Evolutionary conservation across 2,888 invertebrate species (phyloP).

Genomic region (Erebia epiphron): DNA sequence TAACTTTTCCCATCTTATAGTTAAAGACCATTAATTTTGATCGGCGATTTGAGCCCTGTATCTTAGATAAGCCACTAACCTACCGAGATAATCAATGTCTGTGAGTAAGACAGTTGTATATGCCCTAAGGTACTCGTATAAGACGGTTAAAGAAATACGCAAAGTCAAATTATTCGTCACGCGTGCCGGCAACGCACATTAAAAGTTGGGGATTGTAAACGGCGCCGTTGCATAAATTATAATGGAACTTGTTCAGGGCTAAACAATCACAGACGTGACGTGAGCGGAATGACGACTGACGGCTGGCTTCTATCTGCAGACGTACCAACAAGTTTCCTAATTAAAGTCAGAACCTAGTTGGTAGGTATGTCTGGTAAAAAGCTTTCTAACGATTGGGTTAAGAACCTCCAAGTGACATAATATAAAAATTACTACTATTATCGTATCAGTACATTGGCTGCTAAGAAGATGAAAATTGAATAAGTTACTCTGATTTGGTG

Average conservation of each 20-base stretch:
- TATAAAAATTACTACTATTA: too few species aligned
- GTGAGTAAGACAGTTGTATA: background rate
- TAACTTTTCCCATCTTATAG: too few species aligned
- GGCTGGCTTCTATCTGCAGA: background rate
- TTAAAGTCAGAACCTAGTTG: background rate
- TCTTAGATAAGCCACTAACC: too few species aligned
- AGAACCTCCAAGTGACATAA: too few species aligned
- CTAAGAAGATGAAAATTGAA: too few species aligned
- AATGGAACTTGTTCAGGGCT: slow-evolving; percentile 38
- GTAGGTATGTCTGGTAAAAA: background rate
- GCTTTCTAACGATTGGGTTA: too few species aligned
- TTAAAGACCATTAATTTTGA: too few species aligned
- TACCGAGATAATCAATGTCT: background rate
- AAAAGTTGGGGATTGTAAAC: slow-evolving; percentile 51
- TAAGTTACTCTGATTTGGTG: too few species aligned
- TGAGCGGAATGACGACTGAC: slow-evolving; percentile 34
- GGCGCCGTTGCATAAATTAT: slow-evolving; percentile 50
- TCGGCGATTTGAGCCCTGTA: too few species aligned
- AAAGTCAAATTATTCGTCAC: slow-evolving; percentile 44
- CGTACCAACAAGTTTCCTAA: background rate
- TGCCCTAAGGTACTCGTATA: background rate
- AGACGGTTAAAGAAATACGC: slow-evolving; percentile 30
- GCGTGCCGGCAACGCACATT: slow-evolving; percentile 47
- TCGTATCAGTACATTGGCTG: too few species aligned
- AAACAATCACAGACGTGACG: slow-evolving; percentile 43